Evolutionary conservation across 2,888 invertebrate species (phyloP).

Genomic region (Ptilodon capucinus): DNA sequence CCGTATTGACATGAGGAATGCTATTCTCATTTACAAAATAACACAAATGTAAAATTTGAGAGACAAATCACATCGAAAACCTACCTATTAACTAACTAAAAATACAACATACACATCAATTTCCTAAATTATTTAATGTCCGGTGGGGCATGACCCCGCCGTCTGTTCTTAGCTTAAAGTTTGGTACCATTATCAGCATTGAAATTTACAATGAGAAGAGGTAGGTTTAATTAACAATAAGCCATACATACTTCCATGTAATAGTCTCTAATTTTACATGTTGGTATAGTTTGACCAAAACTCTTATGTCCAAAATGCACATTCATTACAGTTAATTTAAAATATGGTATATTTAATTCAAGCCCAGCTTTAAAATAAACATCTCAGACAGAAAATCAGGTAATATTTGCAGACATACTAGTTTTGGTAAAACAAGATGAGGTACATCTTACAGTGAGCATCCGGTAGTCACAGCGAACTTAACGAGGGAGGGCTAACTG

Average conservation of each 20-base stretch:
- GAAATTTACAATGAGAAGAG: constrained; percentile 80
- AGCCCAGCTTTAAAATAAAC: constrained; percentile 67
- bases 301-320: constrained; percentile 63
- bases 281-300: constrained; percentile 72
- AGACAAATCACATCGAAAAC: constrained; percentile 82
- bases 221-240: constrained; percentile 79
- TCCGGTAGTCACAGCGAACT: constrained; percentile 80
- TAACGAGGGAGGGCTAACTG: constrained; percentile 82
- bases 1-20: constrained; percentile 83
- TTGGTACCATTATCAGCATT: constrained; percentile 79
- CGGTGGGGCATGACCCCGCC: constrained; percentile 32
- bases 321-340: constrained; percentile 51
- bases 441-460: constrained; percentile 73
- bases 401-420: constrained; percentile 63
- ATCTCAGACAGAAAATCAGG: constrained; percentile 47
- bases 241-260: constrained; percentile 63
- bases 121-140: constrained; percentile 64
- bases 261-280: constrained; percentile 79
- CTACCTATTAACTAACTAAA: constrained; percentile 82
- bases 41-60: constrained; percentile 82
- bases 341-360: constrained; percentile 55
- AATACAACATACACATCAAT: constrained; percentile 82
- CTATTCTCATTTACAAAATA: constrained; percentile 83
- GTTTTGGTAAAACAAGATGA: constrained; percentile 73
- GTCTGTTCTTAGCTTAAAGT: constrained; percentile 68